A percentile compares a stretch with the other conserved stretches of the same genome.
These are phyloP conservation scores for Hipparchia semele DNA, from an alignment of 2,888 invertebrate species.

Conservation along the genomic window DNA sequence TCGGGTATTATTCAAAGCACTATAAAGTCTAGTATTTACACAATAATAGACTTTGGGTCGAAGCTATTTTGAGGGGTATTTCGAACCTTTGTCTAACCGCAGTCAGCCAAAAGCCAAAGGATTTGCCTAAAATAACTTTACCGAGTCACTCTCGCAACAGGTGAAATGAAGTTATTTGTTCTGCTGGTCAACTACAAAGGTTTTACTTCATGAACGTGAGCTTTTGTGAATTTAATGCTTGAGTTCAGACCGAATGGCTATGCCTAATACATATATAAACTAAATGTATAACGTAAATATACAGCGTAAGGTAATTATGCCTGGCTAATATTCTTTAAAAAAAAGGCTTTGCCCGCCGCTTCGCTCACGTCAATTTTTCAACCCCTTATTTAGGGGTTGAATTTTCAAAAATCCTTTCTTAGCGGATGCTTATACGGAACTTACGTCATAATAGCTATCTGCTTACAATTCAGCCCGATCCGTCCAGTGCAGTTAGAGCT, in stretches of 20 bases:
- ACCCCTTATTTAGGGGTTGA: too few relatives aligned
- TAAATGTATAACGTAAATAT: too few relatives aligned
- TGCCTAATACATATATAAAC: neutral
- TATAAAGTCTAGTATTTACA: neutral
- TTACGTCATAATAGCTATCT: too few relatives aligned
- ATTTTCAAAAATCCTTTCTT: too few relatives aligned
- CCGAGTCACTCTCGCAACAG: constrained; percentile 33
- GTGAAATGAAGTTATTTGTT: constrained; percentile 32
- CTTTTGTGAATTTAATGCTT: constrained; percentile 5
- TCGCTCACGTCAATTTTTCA: too few relatives aligned
- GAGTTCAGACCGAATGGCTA: neutral
- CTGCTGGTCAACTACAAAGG: constrained; percentile 26
- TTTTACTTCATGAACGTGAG: constrained; percentile 14
- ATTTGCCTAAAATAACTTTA: constrained; percentile 35
- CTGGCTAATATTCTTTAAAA: too few relatives aligned
- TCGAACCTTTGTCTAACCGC: constrained; percentile 31
- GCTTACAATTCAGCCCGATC: too few relatives aligned
- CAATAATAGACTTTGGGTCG: neutral
- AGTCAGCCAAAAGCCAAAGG: constrained; percentile 26
- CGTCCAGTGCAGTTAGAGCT: too few relatives aligned
- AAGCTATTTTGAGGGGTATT: constrained; percentile 1
- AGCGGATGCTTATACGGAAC: too few relatives aligned
- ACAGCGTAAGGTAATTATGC: too few relatives aligned
- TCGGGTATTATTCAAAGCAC: neutral
- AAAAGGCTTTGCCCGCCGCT: too few relatives aligned